Percentiles rank a stretch among this genome's conserved stretches.
Conservation (phyloP, 2,888 invertebrate species). For the Leucophenga maculata region DNA sequence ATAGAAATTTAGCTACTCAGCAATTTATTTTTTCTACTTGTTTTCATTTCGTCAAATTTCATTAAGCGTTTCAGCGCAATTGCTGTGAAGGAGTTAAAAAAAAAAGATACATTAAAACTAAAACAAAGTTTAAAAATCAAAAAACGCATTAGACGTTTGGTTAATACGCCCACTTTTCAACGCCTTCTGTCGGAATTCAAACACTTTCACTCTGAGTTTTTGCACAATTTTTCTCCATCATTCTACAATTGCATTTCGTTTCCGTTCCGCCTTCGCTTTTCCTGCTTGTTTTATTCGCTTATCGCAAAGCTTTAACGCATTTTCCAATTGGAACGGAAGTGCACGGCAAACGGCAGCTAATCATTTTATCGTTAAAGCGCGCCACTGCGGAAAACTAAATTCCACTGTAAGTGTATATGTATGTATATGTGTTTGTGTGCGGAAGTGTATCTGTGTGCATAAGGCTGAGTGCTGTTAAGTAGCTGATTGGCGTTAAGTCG, state of each 20-base stretch:
- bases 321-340: slow-evolving; percentile 13
- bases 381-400: slow-evolving; percentile 18
- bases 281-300: slow-evolving; percentile 6
- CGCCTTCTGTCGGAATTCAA: slow-evolving; percentile 18
- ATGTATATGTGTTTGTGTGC: not conserved
- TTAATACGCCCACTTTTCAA: too few relatives aligned
- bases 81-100: too few relatives aligned
- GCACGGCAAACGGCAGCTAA: slow-evolving; percentile 48
- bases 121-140: not conserved
- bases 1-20: slow-evolving; percentile 6
- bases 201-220: too few relatives aligned
- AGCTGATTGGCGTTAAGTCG: slow-evolving; percentile 38
- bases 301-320: slow-evolving; percentile 19
- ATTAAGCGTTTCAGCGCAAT: slow-evolving; percentile 1
- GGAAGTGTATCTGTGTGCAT: not conserved
- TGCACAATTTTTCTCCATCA: not conserved
- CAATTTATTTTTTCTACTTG: not conserved
- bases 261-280: slow-evolving; percentile 53
- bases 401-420: not conserved
- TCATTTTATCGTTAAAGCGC: slow-evolving; percentile 54
- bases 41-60: slow-evolving; percentile 7
- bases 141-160: not conserved
- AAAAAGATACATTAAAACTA: not conserved
- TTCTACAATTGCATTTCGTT: slow-evolving; percentile 36
- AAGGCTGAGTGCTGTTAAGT: not conserved